These are phyloP conservation scores for Lasioglossum vierecki DNA, from an alignment of 2,888 invertebrate genomes.

Conservation along the genomic window DNA sequence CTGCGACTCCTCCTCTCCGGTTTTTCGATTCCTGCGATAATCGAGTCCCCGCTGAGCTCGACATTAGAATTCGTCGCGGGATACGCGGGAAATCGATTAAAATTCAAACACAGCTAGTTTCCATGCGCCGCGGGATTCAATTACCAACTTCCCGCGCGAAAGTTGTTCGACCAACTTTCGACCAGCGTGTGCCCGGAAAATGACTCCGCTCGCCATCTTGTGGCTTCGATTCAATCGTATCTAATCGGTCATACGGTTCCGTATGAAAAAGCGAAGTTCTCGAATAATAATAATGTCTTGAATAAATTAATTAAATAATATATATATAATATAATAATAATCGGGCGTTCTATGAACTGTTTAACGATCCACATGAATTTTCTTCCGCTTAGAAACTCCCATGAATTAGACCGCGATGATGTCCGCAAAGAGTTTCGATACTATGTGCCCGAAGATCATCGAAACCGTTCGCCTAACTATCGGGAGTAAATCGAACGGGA, in stretches of 20 bases:
- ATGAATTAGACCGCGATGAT: background rate
- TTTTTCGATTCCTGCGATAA: slow-evolving; percentile 31
- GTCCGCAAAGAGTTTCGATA: background rate
- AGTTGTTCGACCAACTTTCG: slow-evolving; percentile 29
- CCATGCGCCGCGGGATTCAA: slow-evolving; percentile 25
- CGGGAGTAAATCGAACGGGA: background rate
- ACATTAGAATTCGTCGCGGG: slow-evolving; percentile 11
- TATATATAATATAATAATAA: too few species aligned
- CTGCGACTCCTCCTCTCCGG: background rate
- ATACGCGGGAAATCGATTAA: slow-evolving; percentile 38
- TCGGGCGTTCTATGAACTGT: background rate
- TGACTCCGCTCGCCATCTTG: background rate
- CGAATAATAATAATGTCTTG: too few species aligned
- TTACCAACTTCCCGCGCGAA: slow-evolving; percentile 39
- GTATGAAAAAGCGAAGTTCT: too few species aligned
- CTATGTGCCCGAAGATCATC: background rate
- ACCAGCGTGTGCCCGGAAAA: background rate
- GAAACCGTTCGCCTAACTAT: background rate
- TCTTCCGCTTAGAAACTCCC: background rate
- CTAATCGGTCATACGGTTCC: too few species aligned
- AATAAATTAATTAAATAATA: too few species aligned
- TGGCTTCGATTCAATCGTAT: too few species aligned
- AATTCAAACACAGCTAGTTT: slow-evolving; percentile 43
- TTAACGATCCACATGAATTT: background rate
- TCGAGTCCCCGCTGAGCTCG: slow-evolving; percentile 22